Percentiles rank a stretch among this genome's conserved stretches.
Evolutionary conservation across 1,140 invertebrate species (phyloP).

Genomic region (Centruroides sculpturatus): DNA sequence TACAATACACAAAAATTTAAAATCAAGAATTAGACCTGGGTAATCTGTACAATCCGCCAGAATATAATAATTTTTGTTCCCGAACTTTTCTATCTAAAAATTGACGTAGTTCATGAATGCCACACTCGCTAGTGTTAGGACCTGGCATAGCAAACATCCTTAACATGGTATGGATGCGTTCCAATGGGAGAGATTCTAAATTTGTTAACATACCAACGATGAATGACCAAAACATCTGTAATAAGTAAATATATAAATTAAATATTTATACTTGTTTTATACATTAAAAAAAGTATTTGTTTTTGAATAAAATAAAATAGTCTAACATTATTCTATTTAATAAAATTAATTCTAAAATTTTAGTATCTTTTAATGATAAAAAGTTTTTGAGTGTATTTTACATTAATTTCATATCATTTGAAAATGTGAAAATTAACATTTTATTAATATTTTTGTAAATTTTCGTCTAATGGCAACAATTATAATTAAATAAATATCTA

Average conservation of each 20-base stretch:
- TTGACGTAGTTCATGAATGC: constrained; percentile 65
- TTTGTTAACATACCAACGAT: constrained; percentile 94
- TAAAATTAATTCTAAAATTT: too few relatives aligned
- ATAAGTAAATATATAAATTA: background rate
- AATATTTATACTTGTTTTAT: too few relatives aligned
- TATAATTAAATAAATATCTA: too few relatives aligned
- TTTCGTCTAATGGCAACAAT: too few relatives aligned
- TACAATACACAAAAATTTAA: background rate
- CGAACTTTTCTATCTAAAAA: constrained; percentile 87
- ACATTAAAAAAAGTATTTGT: too few relatives aligned
- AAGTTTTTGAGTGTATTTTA: too few relatives aligned
- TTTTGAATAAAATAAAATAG: too few relatives aligned
- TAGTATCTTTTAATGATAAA: too few relatives aligned
- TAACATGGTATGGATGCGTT: constrained; percentile 90
- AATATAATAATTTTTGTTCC: constrained; percentile 69
- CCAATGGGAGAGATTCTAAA: constrained; percentile 77
- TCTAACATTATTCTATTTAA: too few relatives aligned
- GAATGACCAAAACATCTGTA: constrained; percentile 81
- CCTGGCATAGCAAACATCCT: constrained; percentile 87
- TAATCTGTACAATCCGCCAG: constrained; percentile 71
- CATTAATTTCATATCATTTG: too few relatives aligned
- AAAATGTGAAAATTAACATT: too few relatives aligned
- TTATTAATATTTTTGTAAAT: too few relatives aligned
- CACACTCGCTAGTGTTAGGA: constrained; percentile 68
- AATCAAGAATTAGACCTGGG: constrained; percentile 8